Evolutionary conservation across 2,888 invertebrate species (phyloP).

Genomic region (Eudemis profundana): DNA sequence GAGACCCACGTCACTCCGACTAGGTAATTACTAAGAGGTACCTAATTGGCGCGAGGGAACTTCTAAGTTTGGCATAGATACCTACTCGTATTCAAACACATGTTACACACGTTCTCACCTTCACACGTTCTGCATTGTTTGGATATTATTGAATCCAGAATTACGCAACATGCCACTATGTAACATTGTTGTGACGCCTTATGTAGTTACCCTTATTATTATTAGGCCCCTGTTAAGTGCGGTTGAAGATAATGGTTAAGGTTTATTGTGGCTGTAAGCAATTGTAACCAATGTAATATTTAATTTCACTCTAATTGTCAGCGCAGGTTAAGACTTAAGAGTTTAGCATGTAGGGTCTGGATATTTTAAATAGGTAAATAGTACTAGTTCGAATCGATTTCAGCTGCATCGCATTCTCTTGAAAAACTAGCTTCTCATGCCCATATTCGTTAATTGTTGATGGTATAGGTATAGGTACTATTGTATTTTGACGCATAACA

Average conservation of each 20-base stretch:
- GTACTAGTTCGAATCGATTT: too few species aligned
- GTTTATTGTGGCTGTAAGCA: too few species aligned
- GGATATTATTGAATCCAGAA: slow-evolving; percentile 28
- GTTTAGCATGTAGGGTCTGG: too few species aligned
- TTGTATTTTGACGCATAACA: too few species aligned
- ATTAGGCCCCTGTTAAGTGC: neutral
- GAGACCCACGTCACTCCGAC: slow-evolving; percentile 28
- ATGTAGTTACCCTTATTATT: slow-evolving; percentile 8
- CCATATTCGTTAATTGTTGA: too few species aligned
- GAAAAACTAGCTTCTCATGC: too few species aligned
- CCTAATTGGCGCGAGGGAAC: slow-evolving; percentile 22
- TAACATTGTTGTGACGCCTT: slow-evolving; percentile 10
- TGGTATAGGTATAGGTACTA: too few species aligned
- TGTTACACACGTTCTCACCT: slow-evolving; percentile 11
- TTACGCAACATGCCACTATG: slow-evolving; percentile 13
- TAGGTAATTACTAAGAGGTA: slow-evolving; percentile 33
- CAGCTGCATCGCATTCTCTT: too few species aligned
- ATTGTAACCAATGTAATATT: too few species aligned
- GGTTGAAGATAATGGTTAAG: neutral
- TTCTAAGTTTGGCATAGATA: slow-evolving; percentile 26
- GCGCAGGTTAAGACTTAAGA: too few species aligned
- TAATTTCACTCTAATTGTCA: too few species aligned
- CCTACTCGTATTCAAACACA: slow-evolving; percentile 12
- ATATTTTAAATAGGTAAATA: too few species aligned
- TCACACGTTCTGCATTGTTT: slow-evolving; percentile 20